phyloP scores from a whole-genome alignment of 2,888 invertebrate genomes.

The Zygothrica quintamaculata region DNA sequence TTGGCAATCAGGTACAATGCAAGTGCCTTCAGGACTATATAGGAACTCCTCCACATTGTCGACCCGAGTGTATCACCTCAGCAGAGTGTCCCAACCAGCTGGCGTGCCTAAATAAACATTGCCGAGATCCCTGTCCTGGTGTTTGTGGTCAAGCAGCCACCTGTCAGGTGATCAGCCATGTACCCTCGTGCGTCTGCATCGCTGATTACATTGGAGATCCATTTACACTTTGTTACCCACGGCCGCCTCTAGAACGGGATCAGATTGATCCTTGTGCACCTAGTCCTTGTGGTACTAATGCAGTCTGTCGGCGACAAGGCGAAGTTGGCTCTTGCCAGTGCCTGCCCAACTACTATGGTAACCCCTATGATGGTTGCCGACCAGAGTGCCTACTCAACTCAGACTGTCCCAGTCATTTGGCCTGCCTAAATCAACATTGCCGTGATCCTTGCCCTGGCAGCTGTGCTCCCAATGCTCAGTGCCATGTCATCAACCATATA shows the following conservation, averaged over 20 bases:
- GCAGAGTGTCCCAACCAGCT: conserved; percentile 89
- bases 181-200: conserved; percentile 88
- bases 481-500: conserved; percentile 91
- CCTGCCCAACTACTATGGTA: conserved; percentile 87
- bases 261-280: conserved; percentile 87
- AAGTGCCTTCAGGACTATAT: conserved; percentile 88
- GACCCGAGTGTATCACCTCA: conserved; percentile 90
- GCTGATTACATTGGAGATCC: conserved; percentile 87
- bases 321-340: conserved; percentile 88
- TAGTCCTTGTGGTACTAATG: conserved; percentile 88
- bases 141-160: conserved; percentile 90
- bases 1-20: conserved; percentile 84
- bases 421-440: conserved; percentile 90
- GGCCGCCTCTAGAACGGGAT: conserved; percentile 66
- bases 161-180: conserved; percentile 91
- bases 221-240: conserved; percentile 86
- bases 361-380: conserved; percentile 89
- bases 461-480: conserved; percentile 90
- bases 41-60: conserved; percentile 91
- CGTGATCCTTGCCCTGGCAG: conserved; percentile 91
- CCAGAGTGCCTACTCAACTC: conserved; percentile 90
- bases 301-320: conserved; percentile 85
- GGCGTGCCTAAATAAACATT: conserved; percentile 91
- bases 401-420: conserved; percentile 89
- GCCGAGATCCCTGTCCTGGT: conserved; percentile 91